Evolutionary conservation across 2,113 vertebrate genomes (phyloP).

Genomic region (Apteryx mantelli): DNA sequence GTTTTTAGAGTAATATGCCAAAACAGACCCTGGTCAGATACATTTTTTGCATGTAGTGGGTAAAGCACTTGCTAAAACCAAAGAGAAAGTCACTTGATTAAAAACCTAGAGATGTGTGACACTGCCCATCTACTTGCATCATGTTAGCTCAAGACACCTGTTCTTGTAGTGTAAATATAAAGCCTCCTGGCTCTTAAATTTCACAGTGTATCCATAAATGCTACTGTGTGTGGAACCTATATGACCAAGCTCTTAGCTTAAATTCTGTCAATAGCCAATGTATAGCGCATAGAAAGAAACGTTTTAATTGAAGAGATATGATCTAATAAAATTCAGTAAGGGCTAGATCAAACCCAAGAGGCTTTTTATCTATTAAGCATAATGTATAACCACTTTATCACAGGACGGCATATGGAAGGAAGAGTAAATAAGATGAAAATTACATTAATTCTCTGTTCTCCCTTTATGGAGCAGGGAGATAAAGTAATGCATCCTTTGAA

Average conservation of each 20-base stretch:
- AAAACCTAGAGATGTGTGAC: background rate
- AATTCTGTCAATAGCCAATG: background rate
- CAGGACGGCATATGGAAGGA: background rate
- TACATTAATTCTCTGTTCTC: background rate
- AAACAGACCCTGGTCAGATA: background rate
- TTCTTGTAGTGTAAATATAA: background rate
- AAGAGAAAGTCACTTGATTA: background rate
- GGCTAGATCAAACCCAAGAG: conserved; percentile 8
- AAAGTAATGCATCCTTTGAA: background rate
- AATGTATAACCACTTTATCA: background rate
- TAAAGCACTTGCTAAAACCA: background rate
- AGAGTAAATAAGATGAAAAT: background rate
- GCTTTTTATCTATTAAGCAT: background rate
- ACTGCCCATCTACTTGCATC: background rate
- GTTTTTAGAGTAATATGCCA: background rate
- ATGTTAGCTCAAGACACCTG: background rate
- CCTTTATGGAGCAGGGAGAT: background rate
- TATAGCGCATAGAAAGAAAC: background rate
- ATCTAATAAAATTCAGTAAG: background rate
- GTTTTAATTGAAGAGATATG: background rate
- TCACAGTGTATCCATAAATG: rapidly evolving
- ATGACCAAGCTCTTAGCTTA: background rate
- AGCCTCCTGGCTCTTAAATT: background rate
- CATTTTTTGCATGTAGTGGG: rapidly evolving
- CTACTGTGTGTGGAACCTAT: rapidly evolving